Percentiles rank a stretch among this genome's conserved stretches.
These are phyloP conservation scores for Neodiprion fabricii DNA, from an alignment of 1,140 invertebrate species.

Conservation along the genomic window DNA sequence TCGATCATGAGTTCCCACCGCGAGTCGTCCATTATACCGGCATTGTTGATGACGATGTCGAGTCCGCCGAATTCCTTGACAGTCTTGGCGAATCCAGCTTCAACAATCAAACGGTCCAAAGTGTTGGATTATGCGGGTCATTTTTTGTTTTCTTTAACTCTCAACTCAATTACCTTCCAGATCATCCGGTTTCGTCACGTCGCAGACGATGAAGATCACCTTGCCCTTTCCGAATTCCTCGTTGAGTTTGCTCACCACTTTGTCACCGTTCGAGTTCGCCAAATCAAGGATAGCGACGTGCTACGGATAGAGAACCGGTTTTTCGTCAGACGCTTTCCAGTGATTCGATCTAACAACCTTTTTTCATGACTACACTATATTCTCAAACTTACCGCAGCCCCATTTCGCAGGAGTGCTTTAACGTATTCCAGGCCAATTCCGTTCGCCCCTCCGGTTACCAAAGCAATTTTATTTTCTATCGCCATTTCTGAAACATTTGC, in stretches of 20 bases:
- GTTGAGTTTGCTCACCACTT: conserved; percentile 22
- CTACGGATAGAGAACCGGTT: conserved; percentile 8
- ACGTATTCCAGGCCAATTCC: no score
- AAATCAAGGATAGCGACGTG: conserved; percentile 31
- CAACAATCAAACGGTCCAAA: background rate
- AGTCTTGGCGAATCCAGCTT: conserved; percentile 48
- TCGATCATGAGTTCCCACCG: conserved; percentile 54
- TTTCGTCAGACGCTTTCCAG: no score
- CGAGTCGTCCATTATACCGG: conserved; percentile 58
- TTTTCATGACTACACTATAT: no score
- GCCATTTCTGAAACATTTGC: no score
- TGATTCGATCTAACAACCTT: no score
- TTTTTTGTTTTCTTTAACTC: no score
- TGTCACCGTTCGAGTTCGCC: conserved; percentile 21
- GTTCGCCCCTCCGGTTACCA: no score
- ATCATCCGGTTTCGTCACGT: conserved; percentile 31
- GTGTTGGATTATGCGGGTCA: no score
- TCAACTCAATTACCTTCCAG: conserved; percentile 24
- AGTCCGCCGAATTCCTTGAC: conserved; percentile 40
- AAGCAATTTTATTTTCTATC: no score
- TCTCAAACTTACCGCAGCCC: no score
- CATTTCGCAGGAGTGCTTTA: no score
- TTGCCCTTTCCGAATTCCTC: conserved; percentile 32
- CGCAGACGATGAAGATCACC: conserved; percentile 31
- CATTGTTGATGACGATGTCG: conserved; percentile 61